Conservation (phyloP, 2,797 vertebrate species). For the Pteronotus mesoamericanus region DNA sequence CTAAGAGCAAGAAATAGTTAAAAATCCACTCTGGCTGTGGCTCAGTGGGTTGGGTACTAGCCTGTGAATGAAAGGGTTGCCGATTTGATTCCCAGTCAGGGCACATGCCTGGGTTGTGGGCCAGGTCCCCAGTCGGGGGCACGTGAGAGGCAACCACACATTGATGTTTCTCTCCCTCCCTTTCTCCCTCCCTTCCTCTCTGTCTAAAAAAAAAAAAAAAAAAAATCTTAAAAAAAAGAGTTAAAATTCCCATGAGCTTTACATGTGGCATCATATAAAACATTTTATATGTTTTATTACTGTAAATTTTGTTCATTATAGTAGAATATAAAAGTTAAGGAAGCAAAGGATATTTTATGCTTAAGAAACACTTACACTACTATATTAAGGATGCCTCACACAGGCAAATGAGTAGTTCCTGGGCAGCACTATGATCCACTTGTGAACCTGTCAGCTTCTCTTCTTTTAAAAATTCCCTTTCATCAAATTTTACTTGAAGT, state of each 20-base stretch:
- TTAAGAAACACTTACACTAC: background rate
- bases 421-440: background rate
- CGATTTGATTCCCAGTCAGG: too few relatives aligned
- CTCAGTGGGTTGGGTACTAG: too few relatives aligned
- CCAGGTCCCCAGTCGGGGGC: too few relatives aligned
- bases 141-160: too few relatives aligned
- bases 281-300: background rate
- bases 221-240: too few relatives aligned
- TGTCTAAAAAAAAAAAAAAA: too few relatives aligned
- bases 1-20: background rate
- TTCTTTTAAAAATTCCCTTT: conserved; percentile 50
- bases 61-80: too few relatives aligned
- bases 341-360: background rate
- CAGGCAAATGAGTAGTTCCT: background rate
- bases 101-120: too few relatives aligned
- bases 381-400: background rate
- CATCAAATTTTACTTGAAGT: conserved; percentile 19
- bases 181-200: too few relatives aligned
- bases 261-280: background rate
- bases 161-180: too few relatives aligned
- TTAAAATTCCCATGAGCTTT: background rate
- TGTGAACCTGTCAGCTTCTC: background rate
- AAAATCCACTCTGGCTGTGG: too few relatives aligned
- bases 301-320: background rate
- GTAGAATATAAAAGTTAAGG: background rate